phyloP scores from a whole-genome alignment of 1,140 invertebrate species.

The Listronotus oregonensis region DNA sequence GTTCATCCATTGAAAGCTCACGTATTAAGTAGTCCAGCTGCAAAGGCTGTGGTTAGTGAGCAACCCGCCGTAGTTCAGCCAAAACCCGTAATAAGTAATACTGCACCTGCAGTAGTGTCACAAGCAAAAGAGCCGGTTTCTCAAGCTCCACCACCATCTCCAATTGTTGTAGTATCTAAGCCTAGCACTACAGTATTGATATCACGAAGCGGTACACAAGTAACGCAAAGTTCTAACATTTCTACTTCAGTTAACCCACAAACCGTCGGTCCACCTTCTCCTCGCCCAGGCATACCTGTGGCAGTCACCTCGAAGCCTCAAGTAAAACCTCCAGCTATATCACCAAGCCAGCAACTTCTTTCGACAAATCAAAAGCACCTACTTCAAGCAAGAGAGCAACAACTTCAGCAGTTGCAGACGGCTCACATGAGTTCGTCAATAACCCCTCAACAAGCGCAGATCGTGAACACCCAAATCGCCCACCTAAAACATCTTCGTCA shows the following conservation, averaged over 20 bases:
- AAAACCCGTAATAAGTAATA: not conserved
- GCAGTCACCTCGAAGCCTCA: constrained; percentile 29
- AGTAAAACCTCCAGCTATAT: constrained; percentile 51
- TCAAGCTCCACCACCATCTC: constrained; percentile 9
- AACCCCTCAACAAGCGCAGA: constrained; percentile 35
- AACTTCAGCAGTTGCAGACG: constrained; percentile 28
- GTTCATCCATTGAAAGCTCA: constrained; percentile 62
- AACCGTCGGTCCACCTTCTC: constrained; percentile 44
- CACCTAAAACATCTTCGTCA: constrained; percentile 40
- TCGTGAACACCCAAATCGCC: constrained; percentile 43
- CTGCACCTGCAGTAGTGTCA: not conserved
- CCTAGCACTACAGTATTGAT: constrained; percentile 20
- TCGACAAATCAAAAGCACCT: constrained; percentile 43
- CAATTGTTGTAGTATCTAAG: constrained; percentile 17
- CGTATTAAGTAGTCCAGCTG: constrained; percentile 56
- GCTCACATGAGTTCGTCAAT: constrained; percentile 31
- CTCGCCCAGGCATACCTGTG: constrained; percentile 42
- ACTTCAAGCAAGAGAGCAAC: constrained; percentile 42
- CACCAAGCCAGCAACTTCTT: constrained; percentile 41
- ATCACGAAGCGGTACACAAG: constrained; percentile 15
- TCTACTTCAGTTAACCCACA: constrained; percentile 10
- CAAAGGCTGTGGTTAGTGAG: constrained; percentile 47
- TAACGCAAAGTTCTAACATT: constrained; percentile 10
- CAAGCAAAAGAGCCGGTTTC: constrained; percentile 4
- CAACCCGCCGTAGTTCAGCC: constrained; percentile 23